Conservation (phyloP, 2,797 vertebrate species). For the Coccyzus lansbergi region DNA sequence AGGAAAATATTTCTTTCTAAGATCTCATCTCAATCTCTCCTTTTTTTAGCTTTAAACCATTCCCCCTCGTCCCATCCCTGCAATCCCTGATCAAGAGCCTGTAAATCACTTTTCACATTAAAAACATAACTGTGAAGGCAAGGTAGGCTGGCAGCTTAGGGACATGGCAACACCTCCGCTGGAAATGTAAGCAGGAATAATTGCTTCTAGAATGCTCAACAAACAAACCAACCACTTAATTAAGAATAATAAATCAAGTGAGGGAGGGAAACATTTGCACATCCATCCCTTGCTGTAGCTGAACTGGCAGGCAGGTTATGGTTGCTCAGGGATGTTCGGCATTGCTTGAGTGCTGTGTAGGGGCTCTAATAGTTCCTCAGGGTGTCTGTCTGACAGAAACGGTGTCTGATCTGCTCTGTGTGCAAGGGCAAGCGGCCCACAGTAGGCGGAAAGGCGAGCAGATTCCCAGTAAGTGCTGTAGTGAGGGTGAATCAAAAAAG, state of each 20-base stretch:
- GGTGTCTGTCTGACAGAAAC: not conserved
- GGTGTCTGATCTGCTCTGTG: not conserved
- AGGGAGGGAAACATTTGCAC: slow-evolving; percentile 3
- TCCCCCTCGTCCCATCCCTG: too few species aligned
- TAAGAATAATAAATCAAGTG: slow-evolving; percentile 65
- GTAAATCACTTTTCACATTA: slow-evolving; percentile 37
- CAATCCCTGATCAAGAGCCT: not conserved
- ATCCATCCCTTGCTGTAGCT: not conserved
- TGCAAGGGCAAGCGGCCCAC: not conserved
- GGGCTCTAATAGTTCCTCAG: not conserved
- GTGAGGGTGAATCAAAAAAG: not conserved
- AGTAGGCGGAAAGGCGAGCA: not conserved
- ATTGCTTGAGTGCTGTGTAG: not conserved
- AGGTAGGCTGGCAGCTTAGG: slow-evolving; percentile 9
- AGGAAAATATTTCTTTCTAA: too few species aligned
- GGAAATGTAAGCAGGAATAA: slow-evolving; percentile 44
- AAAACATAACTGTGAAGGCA: not conserved
- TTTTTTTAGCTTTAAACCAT: too few species aligned
- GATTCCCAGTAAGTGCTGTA: not conserved
- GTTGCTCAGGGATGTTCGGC: not conserved
- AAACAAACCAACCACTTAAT: slow-evolving; percentile 55
- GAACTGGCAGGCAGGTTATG: slow-evolving; percentile 3
- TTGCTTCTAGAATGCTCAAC: slow-evolving; percentile 43
- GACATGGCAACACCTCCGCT: slow-evolving; percentile 30
- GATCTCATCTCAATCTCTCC: too few species aligned